These are phyloP conservation scores for Vollenhovia emeryi DNA, from an alignment of 1,140 invertebrate genomes.

Conservation along the genomic window DNA sequence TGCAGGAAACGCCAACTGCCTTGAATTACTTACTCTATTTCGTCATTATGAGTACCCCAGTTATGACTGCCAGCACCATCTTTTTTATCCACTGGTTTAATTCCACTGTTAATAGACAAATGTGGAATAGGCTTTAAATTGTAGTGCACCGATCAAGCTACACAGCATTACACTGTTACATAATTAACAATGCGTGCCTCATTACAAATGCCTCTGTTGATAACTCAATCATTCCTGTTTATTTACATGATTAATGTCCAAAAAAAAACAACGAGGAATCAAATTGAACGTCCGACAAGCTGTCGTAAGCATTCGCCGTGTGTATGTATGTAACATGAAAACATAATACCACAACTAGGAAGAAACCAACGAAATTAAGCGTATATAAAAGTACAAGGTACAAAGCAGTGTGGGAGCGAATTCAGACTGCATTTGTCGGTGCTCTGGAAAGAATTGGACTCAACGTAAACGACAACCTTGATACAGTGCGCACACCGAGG, in stretches of 20 bases:
- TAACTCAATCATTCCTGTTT: background rate
- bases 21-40: constrained; percentile 90
- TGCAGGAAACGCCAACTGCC: background rate
- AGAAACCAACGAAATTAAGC: background rate
- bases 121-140: constrained; percentile 16
- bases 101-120: constrained; percentile 88
- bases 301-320: background rate
- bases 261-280: no score
- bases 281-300: background rate
- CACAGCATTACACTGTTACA: background rate
- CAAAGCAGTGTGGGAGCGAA: background rate
- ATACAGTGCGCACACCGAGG: background rate
- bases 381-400: background rate
- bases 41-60: constrained; percentile 97
- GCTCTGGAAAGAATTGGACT: constrained; percentile 1
- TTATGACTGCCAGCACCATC: constrained; percentile 97
- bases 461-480: background rate
- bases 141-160: background rate
- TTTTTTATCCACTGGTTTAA: constrained; percentile 97
- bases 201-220: constrained; percentile 4
- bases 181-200: constrained; percentile 14
- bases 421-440: background rate
- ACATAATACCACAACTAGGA: background rate
- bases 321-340: background rate
- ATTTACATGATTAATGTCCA: background rate